Conservation (phyloP, 2,888 invertebrate species). For the Callinectes sapidus region DNA sequence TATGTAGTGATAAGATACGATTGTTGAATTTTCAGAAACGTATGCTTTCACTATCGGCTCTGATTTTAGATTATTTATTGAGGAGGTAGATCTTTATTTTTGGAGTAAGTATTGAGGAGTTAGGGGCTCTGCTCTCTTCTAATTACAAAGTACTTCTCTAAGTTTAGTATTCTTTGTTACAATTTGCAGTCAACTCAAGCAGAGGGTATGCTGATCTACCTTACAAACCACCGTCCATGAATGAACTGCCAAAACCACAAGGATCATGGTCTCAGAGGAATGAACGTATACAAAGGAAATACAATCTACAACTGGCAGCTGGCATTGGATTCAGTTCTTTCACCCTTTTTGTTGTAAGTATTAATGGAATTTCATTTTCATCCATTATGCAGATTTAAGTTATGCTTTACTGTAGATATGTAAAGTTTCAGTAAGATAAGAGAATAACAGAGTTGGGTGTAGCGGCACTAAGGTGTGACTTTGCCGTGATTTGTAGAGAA, state of each 20-base stretch:
- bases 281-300: conserved; percentile 79
- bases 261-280: conserved; percentile 85
- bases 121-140: too few species aligned
- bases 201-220: conserved; percentile 58
- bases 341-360: conserved; percentile 75
- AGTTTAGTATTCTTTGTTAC: neutral
- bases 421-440: neutral
- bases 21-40: too few species aligned
- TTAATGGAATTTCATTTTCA: neutral
- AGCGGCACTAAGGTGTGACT: too few species aligned
- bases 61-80: too few species aligned
- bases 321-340: conserved; percentile 80
- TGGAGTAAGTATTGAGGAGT: too few species aligned
- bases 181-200: conserved; percentile 43
- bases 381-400: neutral
- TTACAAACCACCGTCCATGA: conserved; percentile 79
- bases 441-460: too few species aligned
- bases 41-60: too few species aligned
- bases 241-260: conserved; percentile 86
- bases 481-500: too few species aligned
- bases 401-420: neutral
- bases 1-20: too few species aligned
- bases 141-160: neutral
- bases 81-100: too few species aligned
- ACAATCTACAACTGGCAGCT: conserved; percentile 81